A percentile compares a stretch with the other conserved stretches of the same genome.
These are phyloP conservation scores for Entomobrya proxima DNA, from an alignment of 2,888 invertebrate species.

Conservation along the genomic window DNA sequence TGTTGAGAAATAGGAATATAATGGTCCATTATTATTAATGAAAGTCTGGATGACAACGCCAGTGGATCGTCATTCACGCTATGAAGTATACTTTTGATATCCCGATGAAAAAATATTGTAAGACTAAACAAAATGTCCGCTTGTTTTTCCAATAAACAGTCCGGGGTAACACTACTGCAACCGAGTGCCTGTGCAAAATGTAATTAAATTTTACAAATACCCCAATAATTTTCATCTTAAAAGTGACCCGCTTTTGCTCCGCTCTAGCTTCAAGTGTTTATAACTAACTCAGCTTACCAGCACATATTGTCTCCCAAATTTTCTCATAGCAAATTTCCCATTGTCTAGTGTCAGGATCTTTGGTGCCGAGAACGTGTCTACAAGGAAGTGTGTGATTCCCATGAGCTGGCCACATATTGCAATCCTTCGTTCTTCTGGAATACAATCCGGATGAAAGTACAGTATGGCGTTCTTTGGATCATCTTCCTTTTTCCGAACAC, in stretches of 20 bases:
- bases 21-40: slow-evolving; percentile 92
- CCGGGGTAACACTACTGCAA: slow-evolving; percentile 90
- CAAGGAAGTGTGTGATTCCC: slow-evolving; percentile 90
- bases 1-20: slow-evolving; percentile 90
- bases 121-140: slow-evolving; percentile 87
- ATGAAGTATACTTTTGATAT: slow-evolving; percentile 85
- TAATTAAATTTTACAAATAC: slow-evolving; percentile 44
- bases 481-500: slow-evolving; percentile 89
- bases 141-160: slow-evolving; percentile 88
- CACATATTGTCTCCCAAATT: slow-evolving; percentile 86
- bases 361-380: slow-evolving; percentile 86
- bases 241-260: neutral
- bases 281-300: slow-evolving; percentile 83
- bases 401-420: slow-evolving; percentile 94
- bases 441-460: slow-evolving; percentile 95
- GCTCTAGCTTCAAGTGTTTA: neutral
- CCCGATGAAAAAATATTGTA: slow-evolving; percentile 90
- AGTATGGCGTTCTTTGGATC: slow-evolving; percentile 93
- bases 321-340: slow-evolving; percentile 91
- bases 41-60: slow-evolving; percentile 85
- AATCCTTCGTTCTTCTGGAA: slow-evolving; percentile 89
- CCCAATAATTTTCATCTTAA: slow-evolving; percentile 20
- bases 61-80: slow-evolving; percentile 80
- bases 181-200: slow-evolving; percentile 88
- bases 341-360: slow-evolving; percentile 88